Conservation (phyloP, 2,888 invertebrate species). For the Thelaira solivaga region DNA sequence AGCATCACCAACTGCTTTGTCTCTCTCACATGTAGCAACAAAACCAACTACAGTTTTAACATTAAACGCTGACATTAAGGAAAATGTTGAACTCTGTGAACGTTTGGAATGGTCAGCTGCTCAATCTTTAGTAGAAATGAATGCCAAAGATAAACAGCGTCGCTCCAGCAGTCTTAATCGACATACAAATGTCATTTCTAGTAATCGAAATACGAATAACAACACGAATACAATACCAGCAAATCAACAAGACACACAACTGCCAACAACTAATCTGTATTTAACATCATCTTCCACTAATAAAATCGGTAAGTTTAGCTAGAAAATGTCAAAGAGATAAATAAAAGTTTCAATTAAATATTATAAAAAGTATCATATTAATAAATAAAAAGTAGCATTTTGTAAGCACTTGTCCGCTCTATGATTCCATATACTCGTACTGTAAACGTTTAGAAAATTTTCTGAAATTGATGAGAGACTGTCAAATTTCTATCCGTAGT, state of each 20-base stretch:
- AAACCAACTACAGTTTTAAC: constrained; percentile 41
- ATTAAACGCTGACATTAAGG: constrained; percentile 53
- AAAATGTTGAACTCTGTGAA: constrained; percentile 70
- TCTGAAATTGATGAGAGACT: too few relatives aligned
- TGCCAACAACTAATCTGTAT: constrained; percentile 24
- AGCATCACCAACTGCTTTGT: neutral
- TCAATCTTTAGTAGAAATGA: constrained; percentile 76
- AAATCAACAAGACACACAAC: constrained; percentile 27
- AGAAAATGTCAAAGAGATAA: neutral
- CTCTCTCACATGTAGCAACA: constrained; percentile 18
- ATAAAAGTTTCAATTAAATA: neutral
- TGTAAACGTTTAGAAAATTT: too few relatives aligned
- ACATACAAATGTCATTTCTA: neutral
- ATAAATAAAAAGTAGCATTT: too few relatives aligned
- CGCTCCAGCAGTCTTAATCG: constrained; percentile 44
- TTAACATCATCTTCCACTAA: constrained; percentile 33
- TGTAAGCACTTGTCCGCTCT: too few relatives aligned
- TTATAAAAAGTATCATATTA: too few relatives aligned
- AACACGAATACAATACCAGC: constrained; percentile 18
- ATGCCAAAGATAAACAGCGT: constrained; percentile 73
- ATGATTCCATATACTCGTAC: too few relatives aligned
- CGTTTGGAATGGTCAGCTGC: constrained; percentile 76
- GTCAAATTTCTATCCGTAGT: too few relatives aligned
- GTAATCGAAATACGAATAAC: constrained; percentile 31
- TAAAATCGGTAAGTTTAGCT: constrained; percentile 50